Base-by-base conservation (phyloP, 2,113 vertebrate species). In the Caretta caretta region DNA sequence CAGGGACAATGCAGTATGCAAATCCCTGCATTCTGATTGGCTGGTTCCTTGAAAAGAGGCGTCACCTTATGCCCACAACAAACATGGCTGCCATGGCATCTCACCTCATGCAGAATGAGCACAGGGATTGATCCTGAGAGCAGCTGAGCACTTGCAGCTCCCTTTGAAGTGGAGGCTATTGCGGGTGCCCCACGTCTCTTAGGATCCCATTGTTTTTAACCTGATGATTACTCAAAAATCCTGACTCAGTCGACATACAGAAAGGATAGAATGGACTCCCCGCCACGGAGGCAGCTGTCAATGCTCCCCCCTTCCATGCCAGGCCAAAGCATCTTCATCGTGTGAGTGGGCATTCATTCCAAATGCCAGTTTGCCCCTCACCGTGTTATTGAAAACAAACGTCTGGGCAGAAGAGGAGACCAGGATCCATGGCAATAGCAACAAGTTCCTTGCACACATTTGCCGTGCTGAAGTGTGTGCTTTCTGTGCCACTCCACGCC, bases 231-330 rank as follows among this genome's bases (percentile, higher is more conserved):
- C 19, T 29, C 48, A 51, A 22, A 51, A 5, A 11, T 19, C n/a
- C 49, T 3, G 50, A 80, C 78, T 49, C 12, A 0, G 0, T 25
- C 6, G 81, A 76, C 9, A 22, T 0, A 0, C 46, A 0, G 4
- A 20, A 3, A 35, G 57, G 79, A 3, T 53, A 10, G 49, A 51
- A 6, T 5, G 31, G 49, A 10, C 49, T 20, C 17, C 9, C 72
- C 35, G 1, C 16, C 2, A 1, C 10, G 53, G 86, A 76, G 22
- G 29, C 3, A 79, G 8, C 12, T 20, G 14, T 9, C 81, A 11
- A 0, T 0, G 35, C 35, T 22, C 31, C 11, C n/a, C 35, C 9
- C 19, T 3, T 11, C 50, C 51, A 7, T 4, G 19, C 5, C 1
- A 59, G 25, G 5, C 1, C 2, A 31, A 49, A 59, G 31, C 8